Evolutionary conservation across 1,140 invertebrate genomes (phyloP), one percentile per base, ranked within the genome.

Genomic region (Pseudachorutes palmiensis): DNA sequence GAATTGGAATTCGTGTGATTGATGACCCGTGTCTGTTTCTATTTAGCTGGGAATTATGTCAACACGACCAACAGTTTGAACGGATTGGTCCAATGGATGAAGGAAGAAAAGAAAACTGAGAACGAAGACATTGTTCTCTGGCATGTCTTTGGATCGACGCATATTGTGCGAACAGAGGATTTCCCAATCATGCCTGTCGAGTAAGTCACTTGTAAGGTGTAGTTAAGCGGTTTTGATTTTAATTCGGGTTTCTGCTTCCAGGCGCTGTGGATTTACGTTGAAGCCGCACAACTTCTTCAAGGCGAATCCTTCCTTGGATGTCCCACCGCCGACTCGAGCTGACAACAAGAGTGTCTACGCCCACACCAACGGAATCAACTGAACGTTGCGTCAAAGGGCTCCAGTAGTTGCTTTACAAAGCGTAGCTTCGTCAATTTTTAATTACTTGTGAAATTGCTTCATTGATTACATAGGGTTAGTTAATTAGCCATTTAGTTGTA

Each of bases 211-310:
- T 63, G 14, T 14, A 61, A 61, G 19, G 5, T 61, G 5, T 5
- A 14, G 3, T 9, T 29, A 12, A 12, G 14, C 9, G 19, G 24
- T 12, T 58, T 58, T 51, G 16, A 5, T 45, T 48, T 14, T 12
- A 45, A 32, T 28, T 41, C 26, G 59, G 29, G 36, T 26, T 61
- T 29, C 2, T 12, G 16, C 36, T 33, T 61, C 63, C 36, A 74
- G 72, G 62, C 29, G 62, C 1, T 65, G 62, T 67, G 72, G 72
- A 49, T 74, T 71, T 45, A 63, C 61, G 16, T 41, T 74, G 32
- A 74, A 74, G 55, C 72, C 72, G 14, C 36, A 36, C 22, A 71
- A 70, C 36, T 74, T 74, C 66, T 74, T 74, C 30, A 32, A 31
- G 1, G 51, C 32, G 0, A 74, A 74, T 55, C 70, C 72, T 1